Base-by-base conservation (phyloP, 2,797 vertebrate species). In the Malurus leucopterus region DNA sequence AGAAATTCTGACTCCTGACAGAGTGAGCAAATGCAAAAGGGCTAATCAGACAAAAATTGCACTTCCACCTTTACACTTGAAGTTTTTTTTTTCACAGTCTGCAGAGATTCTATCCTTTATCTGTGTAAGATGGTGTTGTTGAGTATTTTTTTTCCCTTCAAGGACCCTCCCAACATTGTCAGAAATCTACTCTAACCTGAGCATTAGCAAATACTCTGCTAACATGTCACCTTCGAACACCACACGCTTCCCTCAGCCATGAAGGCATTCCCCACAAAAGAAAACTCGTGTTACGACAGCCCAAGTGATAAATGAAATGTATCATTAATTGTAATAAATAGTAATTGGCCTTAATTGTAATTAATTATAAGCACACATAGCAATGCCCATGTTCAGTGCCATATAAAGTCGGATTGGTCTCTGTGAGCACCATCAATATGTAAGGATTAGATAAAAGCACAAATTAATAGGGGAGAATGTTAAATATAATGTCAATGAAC, bases 401-500 rank as follows among this genome's bases (percentile, higher is more conserved):
- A 44, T 55, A 84, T 47, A 82, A 88, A 95, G 90, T 77, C 51
- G 13, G 54, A 80, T 50, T 49, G 71, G 50, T 82, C 94, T 69
- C 89, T 80, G 22, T 91, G 85, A 92, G 71, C 84, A 82, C 58
- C 92, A 88, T 88, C 84, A 95, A 95, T 80, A 87, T 96, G 95
- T 78, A 91, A 92, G 79, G 76, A 85, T 91, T 87, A 96, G 95
- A 96, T 97, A 96, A 96, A 70, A 92, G 62, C 49, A 69, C 30
- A 81, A 92, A 95, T 93, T 88, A 92, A 86, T 91, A 65, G 17
- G 51, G 44, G 62, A 71, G 57, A 67, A 92, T 71, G 67, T 36
- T 86, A 93, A 94, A 77, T 85, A 80, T 59, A 77, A 58, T 94
- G 88, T 83, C 87, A 90, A 49, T 90, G 86, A 89, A 87, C 77